phyloP scores from a whole-genome alignment of 2,113 vertebrate species.

The Sphaerodactylus townsendi region DNA sequence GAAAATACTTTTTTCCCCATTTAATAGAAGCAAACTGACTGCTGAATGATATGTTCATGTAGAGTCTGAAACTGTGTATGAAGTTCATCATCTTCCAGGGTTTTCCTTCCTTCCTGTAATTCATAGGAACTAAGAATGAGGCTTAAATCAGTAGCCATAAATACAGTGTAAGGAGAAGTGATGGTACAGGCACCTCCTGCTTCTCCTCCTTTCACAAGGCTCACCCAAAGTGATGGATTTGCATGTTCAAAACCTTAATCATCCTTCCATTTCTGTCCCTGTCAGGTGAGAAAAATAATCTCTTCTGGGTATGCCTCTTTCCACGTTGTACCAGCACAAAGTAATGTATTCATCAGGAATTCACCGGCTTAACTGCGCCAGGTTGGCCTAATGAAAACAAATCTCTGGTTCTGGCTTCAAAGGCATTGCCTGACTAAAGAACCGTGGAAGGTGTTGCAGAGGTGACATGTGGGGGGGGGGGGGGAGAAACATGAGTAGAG shows the following conservation, averaged over 20 bases:
- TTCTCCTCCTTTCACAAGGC: neutral
- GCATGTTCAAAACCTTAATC: neutral
- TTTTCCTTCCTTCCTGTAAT: neutral
- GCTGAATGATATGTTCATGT: neutral
- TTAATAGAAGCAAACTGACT: neutral
- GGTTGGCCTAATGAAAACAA: slow-evolving; percentile 2
- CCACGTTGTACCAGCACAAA: neutral
- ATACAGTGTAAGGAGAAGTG: neutral
- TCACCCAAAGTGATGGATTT: neutral
- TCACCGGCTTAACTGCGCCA: neutral
- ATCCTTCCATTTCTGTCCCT: neutral
- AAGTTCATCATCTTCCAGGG: neutral
- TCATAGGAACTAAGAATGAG: neutral
- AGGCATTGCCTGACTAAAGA: neutral
- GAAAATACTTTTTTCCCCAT: neutral
- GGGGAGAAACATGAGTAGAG: neutral
- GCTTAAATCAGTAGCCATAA: neutral
- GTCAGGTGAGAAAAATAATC: neutral
- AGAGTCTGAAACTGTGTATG: neutral
- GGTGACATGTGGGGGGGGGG: neutral
- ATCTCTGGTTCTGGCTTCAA: neutral
- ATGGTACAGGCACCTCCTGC: neutral
- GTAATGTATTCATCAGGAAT: neutral
- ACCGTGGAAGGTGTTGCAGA: neutral
- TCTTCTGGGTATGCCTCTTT: neutral